A percentile compares a stretch with the other conserved stretches of the same genome.
Evolutionary conservation across 2,113 vertebrate genomes (phyloP).

Genomic region (Chloropsis cyanopogon): DNA sequence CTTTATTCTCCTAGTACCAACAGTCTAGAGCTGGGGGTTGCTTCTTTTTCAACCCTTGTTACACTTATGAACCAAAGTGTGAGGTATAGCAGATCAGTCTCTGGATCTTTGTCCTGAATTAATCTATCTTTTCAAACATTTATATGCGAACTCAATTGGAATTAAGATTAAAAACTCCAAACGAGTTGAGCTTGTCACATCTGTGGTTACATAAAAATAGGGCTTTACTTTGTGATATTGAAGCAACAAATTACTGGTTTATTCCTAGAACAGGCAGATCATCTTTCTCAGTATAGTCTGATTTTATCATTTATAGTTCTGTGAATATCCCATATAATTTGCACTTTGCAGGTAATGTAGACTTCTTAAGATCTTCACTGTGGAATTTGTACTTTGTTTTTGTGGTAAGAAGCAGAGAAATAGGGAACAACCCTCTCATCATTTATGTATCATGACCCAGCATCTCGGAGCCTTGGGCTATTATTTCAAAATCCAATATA

Average conservation of each 20-base stretch:
- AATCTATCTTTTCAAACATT: neutral
- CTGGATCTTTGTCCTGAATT: neutral
- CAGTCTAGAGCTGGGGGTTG: neutral
- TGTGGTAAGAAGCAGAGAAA: neutral
- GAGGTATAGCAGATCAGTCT: neutral
- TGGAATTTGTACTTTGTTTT: constrained; percentile 9
- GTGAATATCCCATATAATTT: neutral
- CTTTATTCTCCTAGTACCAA: neutral
- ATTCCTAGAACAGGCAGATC: neutral
- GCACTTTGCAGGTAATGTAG: neutral
- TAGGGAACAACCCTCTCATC: neutral
- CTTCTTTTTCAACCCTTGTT: neutral
- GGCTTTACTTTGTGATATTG: neutral
- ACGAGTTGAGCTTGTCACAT: neutral
- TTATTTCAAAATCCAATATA: constrained; percentile 71
- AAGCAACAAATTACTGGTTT: neutral
- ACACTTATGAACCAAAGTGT: neutral
- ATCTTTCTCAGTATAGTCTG: neutral
- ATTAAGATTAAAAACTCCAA: neutral
- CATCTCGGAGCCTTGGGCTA: constrained; percentile 45
- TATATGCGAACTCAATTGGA: neutral
- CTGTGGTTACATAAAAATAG: neutral
- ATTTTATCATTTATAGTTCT: neutral
- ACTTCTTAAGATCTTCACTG: neutral
- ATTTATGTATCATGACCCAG: constrained; percentile 44